A percentile compares a stretch with the other conserved stretches of the same genome.
These are phyloP conservation scores for Catharus ustulatus DNA, from an alignment of 2,797 vertebrate species.

Conservation along the genomic window DNA sequence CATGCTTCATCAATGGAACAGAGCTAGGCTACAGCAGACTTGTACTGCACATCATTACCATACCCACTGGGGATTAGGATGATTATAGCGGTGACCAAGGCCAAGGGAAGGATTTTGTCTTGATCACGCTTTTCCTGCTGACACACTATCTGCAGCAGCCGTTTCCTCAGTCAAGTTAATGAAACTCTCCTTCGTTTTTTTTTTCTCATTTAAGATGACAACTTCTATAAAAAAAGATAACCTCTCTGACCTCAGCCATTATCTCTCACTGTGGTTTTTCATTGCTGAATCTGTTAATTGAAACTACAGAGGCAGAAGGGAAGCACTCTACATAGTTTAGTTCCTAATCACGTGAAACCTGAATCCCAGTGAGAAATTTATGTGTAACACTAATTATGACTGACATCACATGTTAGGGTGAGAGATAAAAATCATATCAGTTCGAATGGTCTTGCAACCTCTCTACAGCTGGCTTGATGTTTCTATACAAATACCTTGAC, in stretches of 20 bases:
- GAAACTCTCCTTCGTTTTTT: not conserved
- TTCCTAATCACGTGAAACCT: conserved; percentile 27
- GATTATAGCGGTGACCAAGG: not conserved
- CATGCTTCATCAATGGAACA: not conserved
- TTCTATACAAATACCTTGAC: conserved; percentile 58
- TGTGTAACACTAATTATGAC: conserved; percentile 43
- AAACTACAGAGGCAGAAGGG: conserved; percentile 13
- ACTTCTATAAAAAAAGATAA: conserved; percentile 8
- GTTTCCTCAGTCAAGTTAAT: not conserved
- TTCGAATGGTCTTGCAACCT: conserved; percentile 38
- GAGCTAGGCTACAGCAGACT: not conserved
- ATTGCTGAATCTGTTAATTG: conserved; percentile 4
- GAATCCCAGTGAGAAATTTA: conserved; percentile 24
- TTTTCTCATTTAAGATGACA: conserved; percentile 28
- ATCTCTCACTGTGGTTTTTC: conserved; percentile 7
- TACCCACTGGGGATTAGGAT: not conserved
- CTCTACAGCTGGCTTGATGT: conserved; percentile 57
- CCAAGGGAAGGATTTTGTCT: conserved; percentile 18
- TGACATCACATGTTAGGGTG: conserved; percentile 38
- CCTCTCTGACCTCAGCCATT: conserved; percentile 30
- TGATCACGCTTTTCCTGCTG: not conserved
- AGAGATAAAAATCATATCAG: conserved; percentile 51
- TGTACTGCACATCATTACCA: not conserved
- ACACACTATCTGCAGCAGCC: not conserved
- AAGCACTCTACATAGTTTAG: conserved; percentile 5